These are phyloP conservation scores for Lepus timidus DNA, from an alignment of 2,113 vertebrate genomes.

Conservation along the genomic window DNA sequence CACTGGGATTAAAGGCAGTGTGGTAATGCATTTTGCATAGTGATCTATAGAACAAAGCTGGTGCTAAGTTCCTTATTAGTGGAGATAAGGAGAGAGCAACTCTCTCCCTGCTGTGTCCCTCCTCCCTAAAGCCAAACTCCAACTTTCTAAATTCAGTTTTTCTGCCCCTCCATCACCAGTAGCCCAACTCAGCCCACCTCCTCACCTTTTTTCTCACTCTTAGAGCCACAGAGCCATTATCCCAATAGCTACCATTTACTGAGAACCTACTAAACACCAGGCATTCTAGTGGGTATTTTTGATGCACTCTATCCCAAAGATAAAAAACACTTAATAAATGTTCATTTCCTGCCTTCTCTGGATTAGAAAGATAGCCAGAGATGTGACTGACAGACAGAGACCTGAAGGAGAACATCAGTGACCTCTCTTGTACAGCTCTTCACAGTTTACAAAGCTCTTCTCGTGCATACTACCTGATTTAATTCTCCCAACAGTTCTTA, in stretches of 20 bases:
- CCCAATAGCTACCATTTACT: not conserved
- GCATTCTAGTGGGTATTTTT: not conserved
- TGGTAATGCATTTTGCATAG: not conserved
- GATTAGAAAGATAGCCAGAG: not conserved
- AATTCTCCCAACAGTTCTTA: not conserved
- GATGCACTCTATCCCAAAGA: not conserved
- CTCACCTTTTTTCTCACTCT: not conserved
- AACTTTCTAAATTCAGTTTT: slow-evolving; percentile 45
- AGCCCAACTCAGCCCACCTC: not conserved
- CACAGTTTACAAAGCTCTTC: slow-evolving; percentile 30
- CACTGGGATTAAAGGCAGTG: not conserved
- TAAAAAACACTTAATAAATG: not conserved
- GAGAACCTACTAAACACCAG: slow-evolving; percentile 15
- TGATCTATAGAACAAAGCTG: not conserved
- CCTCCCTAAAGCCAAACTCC: not conserved
- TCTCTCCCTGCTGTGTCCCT: not conserved
- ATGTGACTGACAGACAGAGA: not conserved
- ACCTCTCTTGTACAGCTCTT: slow-evolving; percentile 16
- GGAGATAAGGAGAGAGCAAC: not conserved
- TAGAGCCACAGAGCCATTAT: not conserved
- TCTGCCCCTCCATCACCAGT: not conserved
- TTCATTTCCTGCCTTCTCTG: slow-evolving; percentile 37
- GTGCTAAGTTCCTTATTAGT: not conserved
- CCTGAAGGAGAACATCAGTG: not conserved
- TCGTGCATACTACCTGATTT: not conserved